Base-by-base conservation (phyloP, 2,888 invertebrate species). In the Macrosiphum euphorbiae region DNA sequence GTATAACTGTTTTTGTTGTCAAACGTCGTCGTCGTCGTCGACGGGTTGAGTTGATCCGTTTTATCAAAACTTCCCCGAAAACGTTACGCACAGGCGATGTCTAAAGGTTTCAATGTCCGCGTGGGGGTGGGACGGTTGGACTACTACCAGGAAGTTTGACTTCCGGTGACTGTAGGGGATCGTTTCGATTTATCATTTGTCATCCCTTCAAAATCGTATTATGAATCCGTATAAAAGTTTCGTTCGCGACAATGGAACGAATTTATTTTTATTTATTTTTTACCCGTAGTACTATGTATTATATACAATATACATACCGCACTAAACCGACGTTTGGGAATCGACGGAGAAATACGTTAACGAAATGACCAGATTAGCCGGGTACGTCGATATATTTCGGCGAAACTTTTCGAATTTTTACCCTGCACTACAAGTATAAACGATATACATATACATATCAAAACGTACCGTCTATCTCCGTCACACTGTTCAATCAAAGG, bases 151-250 rank as follows among this genome's bases (percentile, higher is more conserved):
- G 92, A 92, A 88, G 78, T 92, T 78, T 26, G 67, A 92, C 52
- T 92, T 92, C 92, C 92, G 52, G 92, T n/a, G 41, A 26, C 50
- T n/a, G 88, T 10, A 41, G 78, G 88, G 78, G 47, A 88, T 26
- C 5, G 88, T 55, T 44, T 88, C 88, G 92, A 92, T 92, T 88
- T 92, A 88, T 92, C 92, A 92, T 78, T 92, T 52, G 88, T 78
- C 67, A 41, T 92, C 58, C 61, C 87, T 35, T n/a, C 41, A 55
- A 52, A 52, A 26, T 35, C 92, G 55, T 92, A 92, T 88, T 88
- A 88, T 78, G 92, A 88, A 92, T 88, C 88, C n/a, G 55, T 88
- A 78, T 35, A 92, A 92, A 92, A 92, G 92, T 92, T 92, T 88
- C 88, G 8, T 78, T 67, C 78, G 16, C 5, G 92, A 92, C 92